These are phyloP conservation scores for Macrochelys suwanniensis DNA, from an alignment of 2,797 vertebrate species.

Conservation along the genomic window DNA sequence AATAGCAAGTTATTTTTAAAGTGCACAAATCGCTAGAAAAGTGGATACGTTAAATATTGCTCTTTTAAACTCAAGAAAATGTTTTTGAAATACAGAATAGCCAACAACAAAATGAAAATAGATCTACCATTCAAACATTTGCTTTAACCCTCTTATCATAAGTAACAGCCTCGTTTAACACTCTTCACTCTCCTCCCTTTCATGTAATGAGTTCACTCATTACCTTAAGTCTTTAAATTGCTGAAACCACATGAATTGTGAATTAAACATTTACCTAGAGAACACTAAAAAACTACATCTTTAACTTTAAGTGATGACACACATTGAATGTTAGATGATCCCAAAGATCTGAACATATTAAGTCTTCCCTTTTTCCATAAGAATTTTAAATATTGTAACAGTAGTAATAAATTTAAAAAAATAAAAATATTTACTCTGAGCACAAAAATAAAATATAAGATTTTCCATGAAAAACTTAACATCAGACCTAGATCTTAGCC, in stretches of 20 bases:
- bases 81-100: conserved; percentile 35
- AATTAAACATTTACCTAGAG: conserved; percentile 23
- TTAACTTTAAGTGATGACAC: conserved; percentile 44
- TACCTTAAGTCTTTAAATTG: conserved; percentile 46
- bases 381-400: background rate
- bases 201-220: conserved; percentile 8
- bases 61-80: conserved; percentile 56
- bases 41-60: conserved; percentile 61
- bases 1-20: conserved; percentile 75
- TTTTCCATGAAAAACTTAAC: background rate
- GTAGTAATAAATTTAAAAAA: background rate
- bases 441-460: background rate
- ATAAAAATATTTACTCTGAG: background rate
- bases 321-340: conserved; percentile 10
- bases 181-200: background rate
- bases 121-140: conserved; percentile 15
- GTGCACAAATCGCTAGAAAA: conserved; percentile 59
- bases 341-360: background rate
- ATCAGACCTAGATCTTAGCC: background rate
- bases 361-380: background rate
- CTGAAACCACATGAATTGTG: conserved; percentile 28
- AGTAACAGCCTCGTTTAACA: background rate
- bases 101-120: conserved; percentile 34
- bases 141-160: conserved; percentile 36
- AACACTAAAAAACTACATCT: conserved; percentile 50